These are phyloP conservation scores for Mus spicilegus DNA, from an alignment of 2,113 vertebrate genomes.

Conservation along the genomic window DNA sequence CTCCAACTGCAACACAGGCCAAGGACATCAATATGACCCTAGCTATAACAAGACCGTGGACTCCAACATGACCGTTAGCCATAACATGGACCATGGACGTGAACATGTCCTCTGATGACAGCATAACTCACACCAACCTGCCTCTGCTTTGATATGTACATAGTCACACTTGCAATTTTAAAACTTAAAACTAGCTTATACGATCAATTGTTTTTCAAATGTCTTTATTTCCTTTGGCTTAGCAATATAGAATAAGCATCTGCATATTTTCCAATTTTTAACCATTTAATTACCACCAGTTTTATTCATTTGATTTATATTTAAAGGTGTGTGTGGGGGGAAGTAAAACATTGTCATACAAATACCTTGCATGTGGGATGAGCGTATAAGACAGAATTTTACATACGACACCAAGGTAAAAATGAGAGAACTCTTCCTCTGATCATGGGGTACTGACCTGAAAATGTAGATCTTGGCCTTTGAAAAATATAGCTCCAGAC, in stretches of 20 bases:
- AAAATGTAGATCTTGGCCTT: not conserved
- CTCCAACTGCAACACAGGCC: not conserved
- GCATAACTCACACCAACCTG: not conserved
- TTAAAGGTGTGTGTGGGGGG: not conserved
- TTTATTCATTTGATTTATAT: not conserved
- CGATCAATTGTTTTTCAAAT: not conserved
- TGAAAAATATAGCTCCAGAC: not conserved
- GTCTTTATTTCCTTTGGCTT: not conserved
- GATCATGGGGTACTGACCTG: not conserved
- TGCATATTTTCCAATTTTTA: not conserved
- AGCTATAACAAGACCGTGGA: not conserved
- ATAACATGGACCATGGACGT: not conserved
- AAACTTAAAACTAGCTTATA: not conserved
- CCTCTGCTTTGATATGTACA: not conserved
- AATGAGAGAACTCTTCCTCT: not conserved
- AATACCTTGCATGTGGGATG: not conserved
- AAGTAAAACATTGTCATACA: not conserved
- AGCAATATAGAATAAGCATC: not conserved
- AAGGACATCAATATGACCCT: not conserved
- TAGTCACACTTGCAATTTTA: not conserved
- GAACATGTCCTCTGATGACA: not conserved
- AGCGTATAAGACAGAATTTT: not conserved
- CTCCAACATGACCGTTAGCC: not conserved
- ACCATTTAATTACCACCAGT: not conserved
- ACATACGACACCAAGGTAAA: not conserved